Evolutionary conservation across 2,113 vertebrate genomes (phyloP).

Genomic region (Bombycilla garrulus): DNA sequence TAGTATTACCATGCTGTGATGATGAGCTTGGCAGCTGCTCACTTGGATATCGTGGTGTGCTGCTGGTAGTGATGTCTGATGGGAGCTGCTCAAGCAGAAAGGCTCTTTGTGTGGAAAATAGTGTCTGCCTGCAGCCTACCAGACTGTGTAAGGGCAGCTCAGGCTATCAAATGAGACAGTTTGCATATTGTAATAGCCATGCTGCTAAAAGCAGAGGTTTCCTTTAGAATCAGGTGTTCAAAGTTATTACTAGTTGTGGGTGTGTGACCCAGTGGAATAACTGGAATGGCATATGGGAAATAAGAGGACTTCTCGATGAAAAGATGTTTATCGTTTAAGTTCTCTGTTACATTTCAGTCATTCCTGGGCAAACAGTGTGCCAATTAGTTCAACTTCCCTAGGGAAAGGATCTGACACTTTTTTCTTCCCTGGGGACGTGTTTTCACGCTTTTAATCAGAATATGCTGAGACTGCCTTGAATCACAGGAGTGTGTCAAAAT

Average conservation of each 20-base stretch:
- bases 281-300: neutral
- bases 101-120: neutral
- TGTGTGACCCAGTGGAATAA: neutral
- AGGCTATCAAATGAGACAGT: neutral
- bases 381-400: conserved; percentile 11
- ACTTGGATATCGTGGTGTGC: neutral
- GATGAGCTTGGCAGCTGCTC: conserved; percentile 31
- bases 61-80: neutral
- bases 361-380: neutral
- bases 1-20: neutral
- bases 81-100: conserved; percentile 32
- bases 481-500: neutral
- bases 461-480: neutral
- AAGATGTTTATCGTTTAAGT: neutral
- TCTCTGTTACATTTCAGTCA: neutral
- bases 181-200: neutral
- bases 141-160: neutral
- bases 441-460: conserved; percentile 24
- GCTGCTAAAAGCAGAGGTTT: neutral
- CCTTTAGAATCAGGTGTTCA: neutral
- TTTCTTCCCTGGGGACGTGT: neutral
- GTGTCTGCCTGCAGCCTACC: neutral
- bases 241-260: neutral
- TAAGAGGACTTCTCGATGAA: neutral
- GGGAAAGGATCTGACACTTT: neutral